Conservation (phyloP, 2,888 invertebrate genomes). For the Nebria salina region DNA sequence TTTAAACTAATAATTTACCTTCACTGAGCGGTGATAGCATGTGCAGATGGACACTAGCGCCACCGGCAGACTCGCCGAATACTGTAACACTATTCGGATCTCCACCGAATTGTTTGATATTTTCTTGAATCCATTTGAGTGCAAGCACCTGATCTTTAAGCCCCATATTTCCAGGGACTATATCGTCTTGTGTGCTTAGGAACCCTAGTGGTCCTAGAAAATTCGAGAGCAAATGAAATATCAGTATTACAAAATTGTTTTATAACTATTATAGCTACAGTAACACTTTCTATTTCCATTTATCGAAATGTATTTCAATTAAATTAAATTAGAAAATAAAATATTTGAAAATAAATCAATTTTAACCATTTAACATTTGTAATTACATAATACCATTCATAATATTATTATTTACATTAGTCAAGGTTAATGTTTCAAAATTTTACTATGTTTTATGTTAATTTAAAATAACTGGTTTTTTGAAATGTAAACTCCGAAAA, state of each 20-base stretch:
- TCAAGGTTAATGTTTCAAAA: not conserved
- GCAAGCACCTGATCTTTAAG: slow-evolving; percentile 62
- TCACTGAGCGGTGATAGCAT: slow-evolving; percentile 60
- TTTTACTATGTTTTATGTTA: not conserved
- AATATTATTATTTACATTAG: not conserved
- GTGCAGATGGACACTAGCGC: slow-evolving; percentile 60
- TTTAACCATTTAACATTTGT: not conserved
- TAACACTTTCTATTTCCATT: too few relatives aligned
- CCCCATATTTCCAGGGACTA: slow-evolving; percentile 61
- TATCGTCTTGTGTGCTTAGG: slow-evolving; percentile 58
- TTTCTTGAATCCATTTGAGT: slow-evolving; percentile 59
- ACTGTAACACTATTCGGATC: slow-evolving; percentile 59
- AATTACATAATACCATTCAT: not conserved
- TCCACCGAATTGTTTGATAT: slow-evolving; percentile 60
- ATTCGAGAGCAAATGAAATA: not conserved
- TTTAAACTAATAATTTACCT: slow-evolving; percentile 51
- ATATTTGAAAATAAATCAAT: not conserved
- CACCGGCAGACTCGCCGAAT: slow-evolving; percentile 62
- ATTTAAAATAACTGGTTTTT: not conserved
- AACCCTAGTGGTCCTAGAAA: slow-evolving; percentile 61
- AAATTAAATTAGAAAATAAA: not conserved
- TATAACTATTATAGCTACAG: too few relatives aligned
- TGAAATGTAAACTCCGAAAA: not conserved
- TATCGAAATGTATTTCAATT: too few relatives aligned
- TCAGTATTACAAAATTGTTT: not conserved